phyloP scores from a whole-genome alignment of 2,888 invertebrate species.

The Ametastegia equiseti region DNA sequence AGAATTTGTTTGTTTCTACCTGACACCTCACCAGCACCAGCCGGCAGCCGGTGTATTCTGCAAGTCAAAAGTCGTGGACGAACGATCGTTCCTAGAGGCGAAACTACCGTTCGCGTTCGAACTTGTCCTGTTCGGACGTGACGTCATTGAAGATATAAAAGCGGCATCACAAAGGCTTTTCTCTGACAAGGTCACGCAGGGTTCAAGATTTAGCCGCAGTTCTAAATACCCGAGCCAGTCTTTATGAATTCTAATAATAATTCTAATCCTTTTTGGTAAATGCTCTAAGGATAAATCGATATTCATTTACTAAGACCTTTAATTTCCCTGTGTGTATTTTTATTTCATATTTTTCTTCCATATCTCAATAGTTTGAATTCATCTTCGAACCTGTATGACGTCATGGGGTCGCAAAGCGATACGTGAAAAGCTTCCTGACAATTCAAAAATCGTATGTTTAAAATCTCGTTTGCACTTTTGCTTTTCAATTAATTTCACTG shows the following conservation, averaged over 20 bases:
- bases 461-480: no score
- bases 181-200: no score
- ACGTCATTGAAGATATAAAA: not conserved
- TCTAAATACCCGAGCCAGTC: no score
- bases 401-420: not conserved
- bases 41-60: not conserved
- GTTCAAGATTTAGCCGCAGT: no score
- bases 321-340: no score
- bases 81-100: not conserved
- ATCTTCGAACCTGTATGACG: not conserved
- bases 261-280: no score
- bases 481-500: no score
- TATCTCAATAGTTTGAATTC: not conserved
- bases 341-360: not conserved
- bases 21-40: not conserved
- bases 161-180: no score
- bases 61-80: not conserved
- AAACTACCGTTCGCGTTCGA: not conserved
- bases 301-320: not conserved
- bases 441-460: not conserved
- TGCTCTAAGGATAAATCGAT: no score
- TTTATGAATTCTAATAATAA: no score
- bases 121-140: not conserved
- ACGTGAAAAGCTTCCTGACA: not conserved
- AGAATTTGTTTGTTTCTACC: not conserved